Base-by-base conservation (phyloP, 2,888 invertebrate species). In the Acanthopleura granulata region DNA sequence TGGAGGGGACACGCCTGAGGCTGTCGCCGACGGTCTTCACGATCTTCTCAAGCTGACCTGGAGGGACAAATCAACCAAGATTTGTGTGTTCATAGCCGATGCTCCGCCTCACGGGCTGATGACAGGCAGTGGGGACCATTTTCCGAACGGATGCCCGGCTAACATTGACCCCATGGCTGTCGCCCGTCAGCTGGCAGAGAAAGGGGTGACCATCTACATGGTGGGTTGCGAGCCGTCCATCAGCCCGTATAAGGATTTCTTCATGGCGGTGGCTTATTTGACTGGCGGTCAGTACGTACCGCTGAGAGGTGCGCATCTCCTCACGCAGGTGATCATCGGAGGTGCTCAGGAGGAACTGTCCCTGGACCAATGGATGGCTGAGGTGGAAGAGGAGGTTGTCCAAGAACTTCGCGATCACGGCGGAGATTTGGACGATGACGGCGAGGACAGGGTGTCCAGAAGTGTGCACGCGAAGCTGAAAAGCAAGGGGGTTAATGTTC, bases 1-100 rank as follows among this genome's bases (percentile, higher is more conserved):
- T 25, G 89, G 89, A 25, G 88, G 88, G 0, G 89, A 88, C 75
- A 72, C 75, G 0, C 87, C 89, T 0, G 89, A 88, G 73, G 87
- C 87, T 12, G 88, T 89, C 0, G 87, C 89, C 0, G 87, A 88
- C 74, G 89, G 85, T 22, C 76, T 89, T 9, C 86, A 87, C 74
- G 82, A 86, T 27, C 75, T 82, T 27, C 61, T 78, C 0, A 82
- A 81, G 69, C 75, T 83, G 25, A 62, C 22, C 49, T 83, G 83
- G 83, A 40, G 82, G 30, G 72, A 74, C 6, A 75, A 80, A 12
- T 75, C 83, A 27, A 81, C 83, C 1, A 81, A 80, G 62, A 79
- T 83, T 15, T 79, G 79, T 66, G 79, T 83, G 18, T 76, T 83
- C 25, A 78, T 83, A n/a, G 71, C 79, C 22, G 82, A 83, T 62